Percentiles rank a stretch among this genome's conserved stretches.
phyloP scores from a whole-genome alignment of 2,113 vertebrate species.

The Centropristis striata region DNA sequence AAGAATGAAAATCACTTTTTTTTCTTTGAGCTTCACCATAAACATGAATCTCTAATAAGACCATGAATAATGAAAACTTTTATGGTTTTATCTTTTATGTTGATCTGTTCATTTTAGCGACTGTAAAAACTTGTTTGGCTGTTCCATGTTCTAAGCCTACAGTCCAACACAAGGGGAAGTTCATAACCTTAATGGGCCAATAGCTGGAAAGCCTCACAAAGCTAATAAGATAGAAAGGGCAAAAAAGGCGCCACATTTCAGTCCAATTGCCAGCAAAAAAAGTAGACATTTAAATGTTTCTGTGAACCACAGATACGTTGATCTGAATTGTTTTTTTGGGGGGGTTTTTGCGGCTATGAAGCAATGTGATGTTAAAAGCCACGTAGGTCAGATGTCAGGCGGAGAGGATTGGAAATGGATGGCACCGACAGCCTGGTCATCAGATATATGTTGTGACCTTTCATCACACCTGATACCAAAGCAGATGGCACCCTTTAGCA shows the following conservation, averaged over 20 bases:
- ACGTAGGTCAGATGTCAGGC: too few species aligned
- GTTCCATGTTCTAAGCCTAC: not conserved
- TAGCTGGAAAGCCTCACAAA: constrained; percentile 41
- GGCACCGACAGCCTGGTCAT: too few species aligned
- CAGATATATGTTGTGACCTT: too few species aligned
- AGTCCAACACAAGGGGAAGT: constrained; percentile 38
- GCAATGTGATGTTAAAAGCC: too few species aligned
- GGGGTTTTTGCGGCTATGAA: too few species aligned
- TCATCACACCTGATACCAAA: too few species aligned
- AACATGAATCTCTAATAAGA: constrained; percentile 62
- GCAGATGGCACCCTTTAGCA: too few species aligned
- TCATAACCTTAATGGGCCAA: constrained; percentile 48
- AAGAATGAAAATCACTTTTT: constrained; percentile 36
- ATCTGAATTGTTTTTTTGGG: too few species aligned
- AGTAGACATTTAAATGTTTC: too few species aligned
- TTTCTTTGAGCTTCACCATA: constrained; percentile 51
- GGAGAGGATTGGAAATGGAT: too few species aligned
- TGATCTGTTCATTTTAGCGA: constrained; percentile 26
- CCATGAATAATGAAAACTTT: constrained; percentile 46
- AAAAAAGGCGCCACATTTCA: constrained; percentile 27
- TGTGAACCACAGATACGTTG: too few species aligned
- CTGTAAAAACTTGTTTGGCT: constrained; percentile 54
- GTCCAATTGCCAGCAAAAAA: too few species aligned
- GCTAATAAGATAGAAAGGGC: constrained; percentile 17
- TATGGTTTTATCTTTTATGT: constrained; percentile 59